These are phyloP conservation scores for Parotocinclus haroldoi DNA, from an alignment of 2,797 vertebrate species.

Conservation along the genomic window DNA sequence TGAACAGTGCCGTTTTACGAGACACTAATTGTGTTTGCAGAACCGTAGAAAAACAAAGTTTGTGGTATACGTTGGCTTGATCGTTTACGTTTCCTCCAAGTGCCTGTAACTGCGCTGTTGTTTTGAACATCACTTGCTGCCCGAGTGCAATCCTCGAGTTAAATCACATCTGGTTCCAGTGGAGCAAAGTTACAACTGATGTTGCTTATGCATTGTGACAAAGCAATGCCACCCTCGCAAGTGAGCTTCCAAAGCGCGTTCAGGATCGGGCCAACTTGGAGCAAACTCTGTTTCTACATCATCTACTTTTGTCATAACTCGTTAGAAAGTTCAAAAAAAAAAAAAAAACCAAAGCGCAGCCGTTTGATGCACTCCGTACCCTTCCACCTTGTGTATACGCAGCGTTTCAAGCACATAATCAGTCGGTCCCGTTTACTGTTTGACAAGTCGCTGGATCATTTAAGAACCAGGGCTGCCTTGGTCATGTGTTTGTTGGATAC, in stretches of 20 bases:
- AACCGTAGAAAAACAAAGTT: no score
- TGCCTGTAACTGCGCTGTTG: no score
- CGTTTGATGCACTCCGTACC: conserved; percentile 17
- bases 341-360: conserved; percentile 6
- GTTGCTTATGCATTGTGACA: conserved; percentile 58
- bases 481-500: conserved; percentile 46
- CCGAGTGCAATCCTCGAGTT: conserved; percentile 46
- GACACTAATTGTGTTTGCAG: no score
- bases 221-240: conserved; percentile 55
- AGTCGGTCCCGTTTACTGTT: conserved; percentile 41
- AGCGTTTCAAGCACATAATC: conserved; percentile 36
- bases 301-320: conserved; percentile 29
- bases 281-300: conserved; percentile 27
- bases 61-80: no score
- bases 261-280: conserved; percentile 8
- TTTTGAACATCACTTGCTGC: no score
- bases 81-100: no score
- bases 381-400: conserved; percentile 19
- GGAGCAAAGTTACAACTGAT: conserved; percentile 61
- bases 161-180: conserved; percentile 71
- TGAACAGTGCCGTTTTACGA: no score
- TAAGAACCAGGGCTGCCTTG: conserved; percentile 39
- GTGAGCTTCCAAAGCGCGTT: conserved; percentile 45
- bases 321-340: conserved; percentile 20
- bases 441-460: conserved; percentile 35